Base-by-base conservation (phyloP, 1,140 invertebrate genomes). In the Mercenaria mercenaria region DNA sequence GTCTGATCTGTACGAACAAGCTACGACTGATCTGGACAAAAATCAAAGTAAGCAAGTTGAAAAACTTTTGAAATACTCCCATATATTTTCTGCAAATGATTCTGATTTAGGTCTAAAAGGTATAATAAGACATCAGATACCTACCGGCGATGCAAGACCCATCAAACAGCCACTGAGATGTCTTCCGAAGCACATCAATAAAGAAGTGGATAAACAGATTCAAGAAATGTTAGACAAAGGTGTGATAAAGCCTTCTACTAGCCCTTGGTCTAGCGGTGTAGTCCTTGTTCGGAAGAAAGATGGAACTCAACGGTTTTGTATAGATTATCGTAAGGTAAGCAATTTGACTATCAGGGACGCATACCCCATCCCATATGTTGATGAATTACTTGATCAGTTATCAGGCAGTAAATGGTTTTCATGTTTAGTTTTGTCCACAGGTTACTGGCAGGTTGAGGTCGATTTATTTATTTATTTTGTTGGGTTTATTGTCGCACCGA, bases 281-380 rank as follows among this genome's bases (percentile, higher is more conserved):
- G 94, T 95, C 18, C 47, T 95, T 0, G 92, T 93, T 0, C 80
- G 72, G 10, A 95, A 94, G 61, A 91, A 93, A 34, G 90, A 93
- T 74, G 91, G 92, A 20, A 64, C 82, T n/a, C 56, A 83, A 0
- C 34, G 95, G n/a, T 93, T 94, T 34, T 94, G 93, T 79, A 82
- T 93, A 8, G 93, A 95, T 64, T 94, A 92, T 83, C 37, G 91
- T 29, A 76, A 89, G 34, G 85, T 94, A 0, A 95, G 95, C 69
- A 74, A 90, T 34, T 89, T 93, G 0, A 92, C 92, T 3, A 56
- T 74, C 4, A 74, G 84, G 80, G 87, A 91, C 67, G 61, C 72
- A 74, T 64, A 89, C 39, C 91, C 82, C 10, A 39, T 92, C 6
- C 87, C 90, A 23, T 26, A 79, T n/a, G 76, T 91, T 50, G 90